Conservation (phyloP, 2,113 vertebrate genomes). For the Triplophysa rosa region DNA sequence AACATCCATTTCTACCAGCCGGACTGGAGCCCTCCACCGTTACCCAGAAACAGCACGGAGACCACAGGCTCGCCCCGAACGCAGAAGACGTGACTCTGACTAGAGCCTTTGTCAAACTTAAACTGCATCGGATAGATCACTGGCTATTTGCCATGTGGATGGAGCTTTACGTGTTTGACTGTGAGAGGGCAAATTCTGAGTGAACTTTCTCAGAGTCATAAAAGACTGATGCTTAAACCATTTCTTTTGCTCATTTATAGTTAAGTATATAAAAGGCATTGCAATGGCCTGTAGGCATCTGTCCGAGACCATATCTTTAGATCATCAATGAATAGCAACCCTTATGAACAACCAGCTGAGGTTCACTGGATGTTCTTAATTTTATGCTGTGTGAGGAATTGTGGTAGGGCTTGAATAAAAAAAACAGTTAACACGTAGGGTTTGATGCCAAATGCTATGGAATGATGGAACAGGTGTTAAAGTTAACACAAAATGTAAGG, state of each 20-base stretch:
- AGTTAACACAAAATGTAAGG: background rate
- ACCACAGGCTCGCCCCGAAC: background rate
- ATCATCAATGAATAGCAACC: background rate
- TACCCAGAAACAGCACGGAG: slow-evolving; percentile 60
- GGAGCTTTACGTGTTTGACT: slow-evolving; percentile 6
- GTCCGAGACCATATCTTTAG: background rate
- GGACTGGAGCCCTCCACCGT: slow-evolving; percentile 85
- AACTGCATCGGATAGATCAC: background rate
- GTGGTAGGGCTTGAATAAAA: background rate
- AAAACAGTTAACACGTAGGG: background rate
- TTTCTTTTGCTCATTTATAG: slow-evolving; percentile 14
- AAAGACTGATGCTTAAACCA: background rate
- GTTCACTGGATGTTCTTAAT: background rate
- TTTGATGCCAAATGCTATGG: background rate
- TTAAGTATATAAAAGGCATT: slow-evolving; percentile 1
- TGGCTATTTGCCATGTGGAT: slow-evolving; percentile 19
- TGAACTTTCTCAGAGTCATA: background rate
- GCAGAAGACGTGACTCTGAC: slow-evolving; percentile 60
- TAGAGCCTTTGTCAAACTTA: background rate
- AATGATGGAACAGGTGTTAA: background rate
- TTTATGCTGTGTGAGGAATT: background rate
- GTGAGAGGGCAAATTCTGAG: background rate
- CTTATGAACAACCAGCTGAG: background rate
- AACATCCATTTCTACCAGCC: slow-evolving; percentile 96
- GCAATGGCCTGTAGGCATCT: background rate